These are phyloP conservation scores for Drosophila varians DNA, from an alignment of 1,140 invertebrate genomes.

Conservation along the genomic window DNA sequence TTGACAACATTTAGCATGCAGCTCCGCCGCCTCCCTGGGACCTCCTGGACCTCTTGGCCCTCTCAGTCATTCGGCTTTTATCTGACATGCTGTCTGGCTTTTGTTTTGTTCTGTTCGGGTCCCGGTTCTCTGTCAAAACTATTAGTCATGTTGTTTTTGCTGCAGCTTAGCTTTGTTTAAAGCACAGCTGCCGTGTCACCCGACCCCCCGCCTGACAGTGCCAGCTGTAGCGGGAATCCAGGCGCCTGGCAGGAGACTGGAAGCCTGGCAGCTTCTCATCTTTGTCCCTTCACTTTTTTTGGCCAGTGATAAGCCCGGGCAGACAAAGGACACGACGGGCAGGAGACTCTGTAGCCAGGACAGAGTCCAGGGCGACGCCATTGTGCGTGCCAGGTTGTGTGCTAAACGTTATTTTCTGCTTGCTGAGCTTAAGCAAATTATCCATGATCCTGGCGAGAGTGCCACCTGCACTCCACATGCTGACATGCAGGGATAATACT, in stretches of 20 bases:
- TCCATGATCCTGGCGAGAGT: conserved; percentile 42
- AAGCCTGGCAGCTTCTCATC: conserved; percentile 9
- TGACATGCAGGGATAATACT: not conserved
- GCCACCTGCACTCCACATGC: conserved; percentile 23
- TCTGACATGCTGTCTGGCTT: conserved; percentile 72
- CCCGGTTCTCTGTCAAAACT: conserved; percentile 66
- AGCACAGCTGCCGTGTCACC: conserved; percentile 63
- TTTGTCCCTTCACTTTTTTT: conserved; percentile 41
- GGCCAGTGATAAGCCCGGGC: conserved; percentile 56
- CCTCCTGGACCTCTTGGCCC: conserved; percentile 50
- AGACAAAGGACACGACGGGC: conserved; percentile 16
- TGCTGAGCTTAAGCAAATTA: conserved; percentile 77
- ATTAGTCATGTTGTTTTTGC: conserved; percentile 70
- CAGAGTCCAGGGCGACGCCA: conserved; percentile 23
- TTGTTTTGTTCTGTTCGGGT: conserved; percentile 66
- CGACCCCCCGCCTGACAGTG: conserved; percentile 49
- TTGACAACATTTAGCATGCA: conserved; percentile 66
- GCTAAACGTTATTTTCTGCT: conserved; percentile 79
- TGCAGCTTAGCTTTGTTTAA: conserved; percentile 53
- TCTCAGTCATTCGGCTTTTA: conserved; percentile 61
- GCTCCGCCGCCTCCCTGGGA: conserved; percentile 1
- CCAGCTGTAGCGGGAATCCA: conserved; percentile 11
- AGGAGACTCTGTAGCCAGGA: conserved; percentile 8
- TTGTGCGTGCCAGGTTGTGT: conserved; percentile 74
- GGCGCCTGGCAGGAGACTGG: conserved; percentile 4